Base-by-base conservation (phyloP, 1,140 invertebrate species). In the Drosophila baimaii region DNA sequence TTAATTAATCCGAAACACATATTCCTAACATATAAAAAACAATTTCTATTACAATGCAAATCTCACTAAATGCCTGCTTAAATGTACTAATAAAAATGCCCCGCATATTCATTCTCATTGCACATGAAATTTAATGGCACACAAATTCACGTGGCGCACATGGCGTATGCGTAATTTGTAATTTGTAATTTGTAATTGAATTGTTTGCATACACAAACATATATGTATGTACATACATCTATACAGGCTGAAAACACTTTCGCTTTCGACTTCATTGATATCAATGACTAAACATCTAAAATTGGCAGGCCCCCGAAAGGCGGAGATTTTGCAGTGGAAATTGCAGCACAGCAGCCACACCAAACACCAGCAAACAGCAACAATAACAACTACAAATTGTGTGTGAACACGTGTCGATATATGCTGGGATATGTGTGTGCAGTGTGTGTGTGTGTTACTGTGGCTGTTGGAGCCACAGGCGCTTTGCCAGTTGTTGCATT, bases 231-330 rank as follows among this genome's bases (percentile, higher is more conserved):
- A 5, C n/a, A 10, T 33, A 21, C 21, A 21, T 33, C 3, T 46
- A 37, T 66, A 63, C 54, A 52, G 44, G 39, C 19, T 19, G 27
- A 27, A 29, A 84, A 83, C 85, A 89, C 84, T 89, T 89, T 89
- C 84, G 80, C 84, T 89, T 88, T 89, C 81, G 66, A 62, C 68
- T 89, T 89, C 84, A 89, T 88, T 89, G 80, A 90, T 89, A 89
- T 78, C 85, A 64, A 84, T 80, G 79, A 78, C 81, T 81, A 89
- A 84, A 81, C 77, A 89, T 84, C 81, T 90, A 81, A 89, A 89
- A 90, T 70, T 54, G 80, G 69, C 84, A 83, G 68, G 76, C 63
- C 80, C 75, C 44, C 44, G 43, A 61, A 61, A 61, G 57, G 44
- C 44, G 23, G 44, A 79, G 83, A 85, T 76, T 76, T 39, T 77